These are phyloP conservation scores for Myopa tessellatipennis DNA, from an alignment of 2,888 invertebrate genomes.

Conservation along the genomic window DNA sequence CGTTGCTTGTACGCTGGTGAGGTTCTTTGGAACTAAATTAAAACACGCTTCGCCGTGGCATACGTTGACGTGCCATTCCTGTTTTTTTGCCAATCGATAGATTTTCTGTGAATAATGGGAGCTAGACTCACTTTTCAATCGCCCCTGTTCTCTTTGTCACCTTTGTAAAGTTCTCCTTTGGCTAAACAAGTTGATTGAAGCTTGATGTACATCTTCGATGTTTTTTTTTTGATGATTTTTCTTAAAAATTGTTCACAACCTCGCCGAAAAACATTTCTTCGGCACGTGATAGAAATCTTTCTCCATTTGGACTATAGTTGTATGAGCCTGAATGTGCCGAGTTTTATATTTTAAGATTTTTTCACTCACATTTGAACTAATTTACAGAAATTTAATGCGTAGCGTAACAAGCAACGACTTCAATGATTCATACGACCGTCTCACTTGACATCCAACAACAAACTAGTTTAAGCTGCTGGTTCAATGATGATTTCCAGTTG, in stretches of 20 bases:
- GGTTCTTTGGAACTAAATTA: constrained; percentile 6
- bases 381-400: constrained; percentile 11
- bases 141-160: not conserved
- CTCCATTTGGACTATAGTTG: constrained; percentile 12
- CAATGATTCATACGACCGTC: constrained; percentile 11
- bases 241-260: constrained; percentile 15
- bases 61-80: constrained; percentile 24
- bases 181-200: constrained; percentile 19
- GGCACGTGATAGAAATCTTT: constrained; percentile 12
- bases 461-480: constrained; percentile 36
- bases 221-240: constrained; percentile 9
- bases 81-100: constrained; percentile 33
- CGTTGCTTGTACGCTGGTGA: not conserved
- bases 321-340: not conserved
- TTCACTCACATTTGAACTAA: constrained; percentile 23
- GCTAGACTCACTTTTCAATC: constrained; percentile 20
- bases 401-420: not conserved
- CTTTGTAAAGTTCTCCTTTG: constrained; percentile 12
- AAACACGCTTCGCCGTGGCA: constrained; percentile 24
- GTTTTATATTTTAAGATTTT: not conserved
- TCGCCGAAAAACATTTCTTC: constrained; percentile 10
- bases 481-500: constrained; percentile 21
- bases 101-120: constrained; percentile 23
- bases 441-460: constrained; percentile 29
- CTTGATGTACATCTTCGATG: constrained; percentile 22